Conservation (phyloP, 1,140 invertebrate genomes). For the Drosophila cardini region DNA sequence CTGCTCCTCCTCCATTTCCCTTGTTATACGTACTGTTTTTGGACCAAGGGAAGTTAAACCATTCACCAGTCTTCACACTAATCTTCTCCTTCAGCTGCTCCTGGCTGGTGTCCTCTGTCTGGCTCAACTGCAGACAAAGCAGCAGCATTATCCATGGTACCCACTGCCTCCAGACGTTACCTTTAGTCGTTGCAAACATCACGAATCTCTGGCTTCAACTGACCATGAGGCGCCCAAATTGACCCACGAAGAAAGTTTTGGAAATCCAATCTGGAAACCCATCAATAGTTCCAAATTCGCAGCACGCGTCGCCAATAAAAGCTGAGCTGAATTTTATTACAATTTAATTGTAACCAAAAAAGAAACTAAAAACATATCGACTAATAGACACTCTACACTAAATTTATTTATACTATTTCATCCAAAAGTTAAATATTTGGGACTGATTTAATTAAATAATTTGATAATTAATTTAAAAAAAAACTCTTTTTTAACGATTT, state of each 20-base stretch:
- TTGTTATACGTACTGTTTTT: conserved; percentile 58
- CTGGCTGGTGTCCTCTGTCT: neutral
- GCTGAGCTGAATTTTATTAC: conserved; percentile 71
- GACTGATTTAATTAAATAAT: too few relatives aligned
- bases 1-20: neutral
- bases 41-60: conserved; percentile 57
- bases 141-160: conserved; percentile 10
- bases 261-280: conserved; percentile 36
- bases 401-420: too few relatives aligned
- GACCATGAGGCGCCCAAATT: conserved; percentile 15
- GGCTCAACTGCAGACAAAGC: neutral
- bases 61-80: conserved; percentile 49
- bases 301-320: conserved; percentile 59
- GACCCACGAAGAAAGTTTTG: conserved; percentile 68
- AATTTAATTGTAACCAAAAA: conserved; percentile 21
- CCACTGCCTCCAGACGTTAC: conserved; percentile 53
- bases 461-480: too few relatives aligned
- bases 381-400: conserved; percentile 2
- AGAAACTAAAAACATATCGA: conserved; percentile 7
- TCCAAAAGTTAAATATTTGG: too few relatives aligned
- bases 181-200: conserved; percentile 53
- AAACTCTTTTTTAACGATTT: too few relatives aligned
- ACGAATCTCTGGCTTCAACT: conserved; percentile 53
- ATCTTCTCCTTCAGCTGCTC: neutral
- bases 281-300: conserved; percentile 53